Base-by-base conservation (phyloP, 2,797 vertebrate genomes). In the Philypnodon macrostomus region DNA sequence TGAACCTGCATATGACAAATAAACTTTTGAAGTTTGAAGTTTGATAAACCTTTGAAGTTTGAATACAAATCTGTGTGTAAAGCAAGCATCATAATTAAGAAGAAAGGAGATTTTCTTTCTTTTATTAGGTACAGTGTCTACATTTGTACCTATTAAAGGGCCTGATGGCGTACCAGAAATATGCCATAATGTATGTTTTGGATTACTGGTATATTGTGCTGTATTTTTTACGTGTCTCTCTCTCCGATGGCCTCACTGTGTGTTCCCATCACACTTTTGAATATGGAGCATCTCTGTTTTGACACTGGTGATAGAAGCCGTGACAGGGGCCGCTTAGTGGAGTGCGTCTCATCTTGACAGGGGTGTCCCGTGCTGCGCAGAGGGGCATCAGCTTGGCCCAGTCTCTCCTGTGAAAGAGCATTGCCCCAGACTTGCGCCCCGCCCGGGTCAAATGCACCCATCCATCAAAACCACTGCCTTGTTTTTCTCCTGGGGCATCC, bases 271-370 rank as follows among this genome's bases (percentile, higher is more conserved):
- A 75, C 67, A 55, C 31, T 84, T 57, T 50, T 87, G 83, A 87
- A 78, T 88, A 90, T 84, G 73, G 75, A 90, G 75, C 48, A 67
- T 67, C 80, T 89, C 88, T 90, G 72, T 79, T 85, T 83, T 87
- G 87, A 88, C 79, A 76, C 67, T 80, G 32, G 81, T 91, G 92
- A 92, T 84, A 67, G 89, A 81, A 83, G 70, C 83, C 84, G 81
- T 91, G 92, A 92, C 85, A 67, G 89, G 81, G 83, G 70, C 83
- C 84, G 89, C 69, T 88, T 62, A 88, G 85, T 70, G 67, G 85
- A 85, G 54, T 79, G 81, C 84, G 84, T 85, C 74, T 84, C 87
- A 87, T 86, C 84, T 84, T 93, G 92, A 93, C 91, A 91, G 73
- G 75, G 75, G 64, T 79, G 53, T 66, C 59, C 54, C 70, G 63